A percentile compares a stretch with the other conserved stretches of the same genome.
Evolutionary conservation across 64 coral and sea anemone genomes (phyloP).

Genomic region (Actinia equina): DNA sequence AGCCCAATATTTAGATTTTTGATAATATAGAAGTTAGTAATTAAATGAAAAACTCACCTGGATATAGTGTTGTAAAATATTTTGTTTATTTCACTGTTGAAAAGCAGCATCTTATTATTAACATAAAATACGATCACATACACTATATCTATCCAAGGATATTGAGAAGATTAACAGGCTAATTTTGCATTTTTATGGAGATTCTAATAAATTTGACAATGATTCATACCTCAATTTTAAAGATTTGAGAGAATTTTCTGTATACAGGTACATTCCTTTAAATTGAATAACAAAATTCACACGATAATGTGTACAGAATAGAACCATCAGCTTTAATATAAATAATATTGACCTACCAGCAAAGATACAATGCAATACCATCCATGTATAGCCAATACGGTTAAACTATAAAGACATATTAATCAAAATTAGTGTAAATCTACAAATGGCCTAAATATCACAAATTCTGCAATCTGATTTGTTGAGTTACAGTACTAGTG

Average conservation of each 20-base stretch:
- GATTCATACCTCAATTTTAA: background rate
- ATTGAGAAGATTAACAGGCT: background rate
- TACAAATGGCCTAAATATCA: too few relatives aligned
- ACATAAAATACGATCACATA: background rate
- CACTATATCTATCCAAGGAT: too few relatives aligned
- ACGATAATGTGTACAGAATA: background rate
- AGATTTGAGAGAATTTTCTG: background rate
- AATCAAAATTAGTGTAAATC: background rate
- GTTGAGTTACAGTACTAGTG: too few relatives aligned
- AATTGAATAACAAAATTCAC: background rate
- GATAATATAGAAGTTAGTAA: background rate
- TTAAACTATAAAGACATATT: constrained; percentile 43
- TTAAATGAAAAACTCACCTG: constrained; percentile 39
- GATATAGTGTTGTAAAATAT: constrained; percentile 77
- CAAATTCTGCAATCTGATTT: too few relatives aligned
- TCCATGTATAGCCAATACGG: constrained; percentile 75
- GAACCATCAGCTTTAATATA: too few relatives aligned
- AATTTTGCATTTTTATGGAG: background rate
- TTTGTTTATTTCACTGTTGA: constrained; percentile 68
- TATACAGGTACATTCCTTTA: background rate
- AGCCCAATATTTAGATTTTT: too few relatives aligned
- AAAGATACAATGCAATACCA: constrained; percentile 56
- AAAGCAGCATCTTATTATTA: background rate
- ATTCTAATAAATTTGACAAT: background rate
- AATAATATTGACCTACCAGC: constrained; percentile 28